Conservation (phyloP, 2,888 invertebrate genomes). For the Galerucella calmariensis region DNA sequence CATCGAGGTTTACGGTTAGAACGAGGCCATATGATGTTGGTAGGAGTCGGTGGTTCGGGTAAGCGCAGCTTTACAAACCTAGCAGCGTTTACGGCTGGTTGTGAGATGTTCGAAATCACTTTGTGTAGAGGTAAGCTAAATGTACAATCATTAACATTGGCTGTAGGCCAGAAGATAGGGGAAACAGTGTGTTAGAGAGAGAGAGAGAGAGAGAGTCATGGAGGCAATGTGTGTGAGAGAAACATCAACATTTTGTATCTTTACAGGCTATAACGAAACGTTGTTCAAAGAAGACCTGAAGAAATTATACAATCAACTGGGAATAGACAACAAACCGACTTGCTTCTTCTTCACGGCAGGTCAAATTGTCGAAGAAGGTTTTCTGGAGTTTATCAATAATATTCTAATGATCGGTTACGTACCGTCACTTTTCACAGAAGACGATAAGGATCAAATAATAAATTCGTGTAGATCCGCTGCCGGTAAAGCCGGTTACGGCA, state of each 20-base stretch:
- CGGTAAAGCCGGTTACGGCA: slow-evolving; percentile 75
- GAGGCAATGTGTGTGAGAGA: too few relatives aligned
- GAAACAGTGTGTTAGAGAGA: too few relatives aligned
- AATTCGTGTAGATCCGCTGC: slow-evolving; percentile 76
- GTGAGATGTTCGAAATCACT: slow-evolving; percentile 84
- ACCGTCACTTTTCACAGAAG: slow-evolving; percentile 87
- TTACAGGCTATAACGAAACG: slow-evolving; percentile 77
- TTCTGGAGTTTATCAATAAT: slow-evolving; percentile 91
- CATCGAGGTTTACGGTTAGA: slow-evolving; percentile 87
- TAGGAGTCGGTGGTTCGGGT: slow-evolving; percentile 91
- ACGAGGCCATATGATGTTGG: slow-evolving; percentile 84
- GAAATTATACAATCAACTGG: slow-evolving; percentile 78
- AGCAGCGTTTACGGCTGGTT: slow-evolving; percentile 86
- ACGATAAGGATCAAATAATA: slow-evolving; percentile 87
- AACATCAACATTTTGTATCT: background rate
- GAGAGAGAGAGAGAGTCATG: too few relatives aligned
- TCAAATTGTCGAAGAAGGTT: slow-evolving; percentile 84
- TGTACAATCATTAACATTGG: too few relatives aligned
- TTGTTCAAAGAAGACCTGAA: slow-evolving; percentile 90
- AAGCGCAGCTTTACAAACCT: slow-evolving; percentile 85
- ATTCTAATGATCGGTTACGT: slow-evolving; percentile 89
- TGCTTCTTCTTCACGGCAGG: slow-evolving; percentile 88
- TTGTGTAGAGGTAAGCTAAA: slow-evolving; percentile 78
- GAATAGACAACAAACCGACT: slow-evolving; percentile 80
- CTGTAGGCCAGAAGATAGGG: too few relatives aligned